phyloP scores from a whole-genome alignment of 2,888 invertebrate species.

The Caenorhabditis sinica region DNA sequence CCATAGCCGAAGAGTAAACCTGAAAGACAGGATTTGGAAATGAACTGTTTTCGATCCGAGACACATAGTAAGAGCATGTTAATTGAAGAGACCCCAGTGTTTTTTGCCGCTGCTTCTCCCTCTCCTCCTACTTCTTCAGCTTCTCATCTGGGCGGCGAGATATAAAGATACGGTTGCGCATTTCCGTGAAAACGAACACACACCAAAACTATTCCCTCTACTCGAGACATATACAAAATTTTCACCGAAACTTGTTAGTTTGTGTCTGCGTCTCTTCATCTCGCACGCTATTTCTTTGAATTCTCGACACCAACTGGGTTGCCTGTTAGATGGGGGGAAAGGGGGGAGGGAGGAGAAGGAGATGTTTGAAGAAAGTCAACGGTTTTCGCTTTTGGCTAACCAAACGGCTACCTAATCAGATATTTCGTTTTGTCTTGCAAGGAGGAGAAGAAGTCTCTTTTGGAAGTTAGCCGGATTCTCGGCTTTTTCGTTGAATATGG shows the following conservation, averaged over 20 bases:
- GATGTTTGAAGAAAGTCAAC: conserved; percentile 58
- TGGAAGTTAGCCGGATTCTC: conserved; percentile 23
- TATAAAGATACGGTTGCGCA: conserved; percentile 67
- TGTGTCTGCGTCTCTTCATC: conserved; percentile 35
- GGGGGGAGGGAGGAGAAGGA: neutral
- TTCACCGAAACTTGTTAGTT: conserved; percentile 61
- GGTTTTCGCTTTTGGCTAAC: conserved; percentile 64
- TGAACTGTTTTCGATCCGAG: conserved; percentile 61
- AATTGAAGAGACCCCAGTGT: conserved; percentile 44
- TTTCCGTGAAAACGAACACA: conserved; percentile 57
- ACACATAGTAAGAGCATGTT: conserved; percentile 23
- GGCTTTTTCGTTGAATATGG: neutral
- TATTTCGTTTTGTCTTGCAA: conserved; percentile 19
- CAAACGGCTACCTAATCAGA: conserved; percentile 64
- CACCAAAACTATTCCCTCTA: conserved; percentile 19
- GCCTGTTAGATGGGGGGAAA: conserved; percentile 14
- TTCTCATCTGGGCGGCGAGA: conserved; percentile 54
- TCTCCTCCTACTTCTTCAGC: no score
- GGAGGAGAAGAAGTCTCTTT: conserved; percentile 1
- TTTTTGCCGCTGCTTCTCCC: no score
- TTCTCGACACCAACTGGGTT: conserved; percentile 52
- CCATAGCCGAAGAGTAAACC: conserved; percentile 60
- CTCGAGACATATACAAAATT: no score
- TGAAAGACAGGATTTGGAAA: conserved; percentile 67
- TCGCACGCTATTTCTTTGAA: conserved; percentile 9